Conservation (phyloP, 2,113 vertebrate genomes). For the Rhabdomys dilectus region DNA sequence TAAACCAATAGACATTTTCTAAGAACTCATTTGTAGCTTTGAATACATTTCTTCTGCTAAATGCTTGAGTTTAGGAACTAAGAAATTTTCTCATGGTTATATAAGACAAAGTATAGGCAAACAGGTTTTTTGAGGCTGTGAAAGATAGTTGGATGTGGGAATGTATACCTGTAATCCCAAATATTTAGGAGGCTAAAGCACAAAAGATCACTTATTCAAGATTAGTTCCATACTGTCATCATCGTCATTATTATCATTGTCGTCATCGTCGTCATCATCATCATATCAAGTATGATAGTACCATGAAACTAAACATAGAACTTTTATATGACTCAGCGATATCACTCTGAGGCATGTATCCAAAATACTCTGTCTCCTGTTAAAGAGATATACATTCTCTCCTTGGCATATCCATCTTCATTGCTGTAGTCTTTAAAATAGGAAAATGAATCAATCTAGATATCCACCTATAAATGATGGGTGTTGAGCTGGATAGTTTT, state of each 20-base stretch:
- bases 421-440: neutral
- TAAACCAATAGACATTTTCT: conserved; percentile 57
- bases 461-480: no score
- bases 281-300: no score
- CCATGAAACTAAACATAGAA: neutral
- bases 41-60: conserved; percentile 32
- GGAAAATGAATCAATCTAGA: neutral
- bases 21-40: conserved; percentile 33
- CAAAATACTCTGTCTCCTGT: neutral
- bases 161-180: neutral
- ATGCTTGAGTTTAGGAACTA: conserved; percentile 28
- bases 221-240: neutral
- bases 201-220: neutral
- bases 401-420: neutral
- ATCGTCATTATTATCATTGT: no score
- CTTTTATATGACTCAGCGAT: neutral
- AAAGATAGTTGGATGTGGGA: neutral
- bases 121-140: neutral
- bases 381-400: neutral
- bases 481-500: neutral
- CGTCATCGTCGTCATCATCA: no score
- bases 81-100: conserved; percentile 46
- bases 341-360: neutral
- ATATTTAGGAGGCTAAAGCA: neutral
- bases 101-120: neutral